Percentiles rank a stretch among this genome's conserved stretches.
These are phyloP conservation scores for Aphelenchoides besseyi DNA, from an alignment of 1,140 invertebrate species.

Conservation along the genomic window DNA sequence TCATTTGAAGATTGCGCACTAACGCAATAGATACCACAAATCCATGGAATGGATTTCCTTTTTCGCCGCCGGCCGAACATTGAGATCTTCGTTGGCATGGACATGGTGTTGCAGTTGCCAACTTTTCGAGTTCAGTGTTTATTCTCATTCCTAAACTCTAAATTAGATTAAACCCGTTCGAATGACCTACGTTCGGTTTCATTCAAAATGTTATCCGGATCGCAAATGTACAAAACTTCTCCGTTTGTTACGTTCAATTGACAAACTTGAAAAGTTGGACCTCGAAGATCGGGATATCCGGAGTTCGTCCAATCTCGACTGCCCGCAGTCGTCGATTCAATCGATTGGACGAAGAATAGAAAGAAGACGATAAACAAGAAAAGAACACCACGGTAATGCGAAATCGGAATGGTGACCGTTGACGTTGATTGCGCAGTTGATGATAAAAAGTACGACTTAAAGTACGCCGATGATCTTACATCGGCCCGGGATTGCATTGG, in stretches of 20 bases:
- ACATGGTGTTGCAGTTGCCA: conserved; percentile 58
- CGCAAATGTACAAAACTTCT: conserved; percentile 57
- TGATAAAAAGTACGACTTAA: neutral
- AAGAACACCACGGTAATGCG: neutral
- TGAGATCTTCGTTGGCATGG: conserved; percentile 61
- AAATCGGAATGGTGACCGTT: neutral
- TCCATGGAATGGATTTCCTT: conserved; percentile 50
- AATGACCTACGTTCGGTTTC: conserved; percentile 51
- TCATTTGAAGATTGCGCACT: conserved; percentile 62
- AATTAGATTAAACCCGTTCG: conserved; percentile 15
- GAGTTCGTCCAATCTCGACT: conserved; percentile 46
- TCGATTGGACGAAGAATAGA: neutral
- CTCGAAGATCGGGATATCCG: conserved; percentile 46
- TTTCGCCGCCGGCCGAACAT: conserved; percentile 49
- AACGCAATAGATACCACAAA: conserved; percentile 62
- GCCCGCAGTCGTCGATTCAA: neutral
- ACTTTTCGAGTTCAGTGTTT: conserved; percentile 51
- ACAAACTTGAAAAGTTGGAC: conserved; percentile 42
- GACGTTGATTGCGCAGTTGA: neutral
- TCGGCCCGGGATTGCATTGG: conserved; percentile 2
- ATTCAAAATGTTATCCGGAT: conserved; percentile 62
- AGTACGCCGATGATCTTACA: neutral
- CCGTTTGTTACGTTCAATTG: neutral
- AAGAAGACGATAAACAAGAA: neutral
- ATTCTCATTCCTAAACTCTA: conserved; percentile 52